Evolutionary conservation across 2,888 invertebrate species (phyloP), one percentile per base, ranked within the genome.

Genomic region (Terebella lapidaria): DNA sequence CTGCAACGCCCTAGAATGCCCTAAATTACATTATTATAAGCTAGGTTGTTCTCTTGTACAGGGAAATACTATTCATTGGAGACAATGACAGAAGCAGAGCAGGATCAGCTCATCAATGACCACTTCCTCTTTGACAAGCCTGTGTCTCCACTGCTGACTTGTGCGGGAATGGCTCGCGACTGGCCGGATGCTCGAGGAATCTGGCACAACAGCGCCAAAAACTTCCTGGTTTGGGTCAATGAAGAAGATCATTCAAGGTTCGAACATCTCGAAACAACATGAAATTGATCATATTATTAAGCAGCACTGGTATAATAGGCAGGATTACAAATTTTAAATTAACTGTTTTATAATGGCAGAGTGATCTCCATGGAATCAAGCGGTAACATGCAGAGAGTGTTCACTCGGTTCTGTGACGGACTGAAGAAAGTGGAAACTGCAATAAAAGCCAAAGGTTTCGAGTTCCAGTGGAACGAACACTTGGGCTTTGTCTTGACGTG

Each of bases 211-310:
- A 47, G 88, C 27, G 87, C 88, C 60, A 88, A 88, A 72, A 89
- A 89, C 69, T 82, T 92, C 70, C 90, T 92, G 0, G 86, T 91
- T 30, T 95, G 94, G 94, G 85, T 94, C n/a, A 95, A 94, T 77
- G 90, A 94, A 5, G 89, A 92, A 72, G 94, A 95, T 73, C 95
- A 95, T 77, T 76, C 94, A 67, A 27, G 60, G 51, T 51, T 51
- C 18, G n/a, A n/a, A n/a, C n/a, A n/a, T n/a, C n/a, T n/a, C n/a
- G n/a, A n/a, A n/a, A n/a, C n/a, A n/a, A n/a, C n/a, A n/a, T n/a
- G n/a, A n/a, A n/a, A n/a, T n/a, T n/a, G n/a, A n/a, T n/a, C n/a
- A n/a, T n/a, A n/a, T n/a, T n/a, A n/a, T n/a, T n/a, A n/a, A n/a
- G n/a, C n/a, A n/a, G n/a, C n/a, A n/a, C n/a, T n/a, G n/a, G n/a